These are phyloP conservation scores for Bombycilla garrulus DNA, from an alignment of 2,113 vertebrate genomes.

Conservation along the genomic window DNA sequence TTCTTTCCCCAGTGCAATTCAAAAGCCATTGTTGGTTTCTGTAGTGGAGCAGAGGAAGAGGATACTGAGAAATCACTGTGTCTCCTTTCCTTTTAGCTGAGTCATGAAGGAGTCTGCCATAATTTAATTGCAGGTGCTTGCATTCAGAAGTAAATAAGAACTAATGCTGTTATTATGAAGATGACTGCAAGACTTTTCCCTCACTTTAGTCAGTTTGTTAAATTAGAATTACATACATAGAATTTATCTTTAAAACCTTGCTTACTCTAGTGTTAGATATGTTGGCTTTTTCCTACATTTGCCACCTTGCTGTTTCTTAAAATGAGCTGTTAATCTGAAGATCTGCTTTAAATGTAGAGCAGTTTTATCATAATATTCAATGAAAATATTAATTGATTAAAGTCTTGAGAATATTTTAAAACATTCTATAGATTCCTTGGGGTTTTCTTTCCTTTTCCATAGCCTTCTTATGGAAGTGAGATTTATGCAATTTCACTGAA, in stretches of 20 bases:
- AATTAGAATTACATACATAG: not conserved
- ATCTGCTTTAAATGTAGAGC: not conserved
- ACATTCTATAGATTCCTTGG: conserved; percentile 56
- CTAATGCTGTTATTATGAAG: not conserved
- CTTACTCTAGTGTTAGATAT: not conserved
- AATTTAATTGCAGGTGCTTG: conserved; percentile 52
- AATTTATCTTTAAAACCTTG: not conserved
- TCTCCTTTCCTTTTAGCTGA: conserved; percentile 50
- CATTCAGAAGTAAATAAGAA: conserved; percentile 24
- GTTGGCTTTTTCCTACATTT: not conserved
- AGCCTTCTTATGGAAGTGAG: conserved; percentile 49
- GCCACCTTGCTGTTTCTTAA: not conserved
- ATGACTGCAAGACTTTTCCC: not conserved
- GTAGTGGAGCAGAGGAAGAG: not conserved
- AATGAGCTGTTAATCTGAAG: not conserved
- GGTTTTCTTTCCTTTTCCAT: conserved; percentile 36
- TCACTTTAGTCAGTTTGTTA: not conserved
- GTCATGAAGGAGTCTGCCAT: conserved; percentile 41
- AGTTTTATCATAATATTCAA: not conserved
- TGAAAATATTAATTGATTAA: not conserved
- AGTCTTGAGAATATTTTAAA: conserved; percentile 1
- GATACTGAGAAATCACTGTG: not conserved
- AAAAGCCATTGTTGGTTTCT: conserved; percentile 9
- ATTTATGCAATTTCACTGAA: conserved; percentile 55
- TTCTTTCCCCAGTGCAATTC: not conserved